Evolutionary conservation across 64 coral and sea anemone genomes (phyloP), one percentile per base, ranked within the genome.

Genomic region (Actinia equina): DNA sequence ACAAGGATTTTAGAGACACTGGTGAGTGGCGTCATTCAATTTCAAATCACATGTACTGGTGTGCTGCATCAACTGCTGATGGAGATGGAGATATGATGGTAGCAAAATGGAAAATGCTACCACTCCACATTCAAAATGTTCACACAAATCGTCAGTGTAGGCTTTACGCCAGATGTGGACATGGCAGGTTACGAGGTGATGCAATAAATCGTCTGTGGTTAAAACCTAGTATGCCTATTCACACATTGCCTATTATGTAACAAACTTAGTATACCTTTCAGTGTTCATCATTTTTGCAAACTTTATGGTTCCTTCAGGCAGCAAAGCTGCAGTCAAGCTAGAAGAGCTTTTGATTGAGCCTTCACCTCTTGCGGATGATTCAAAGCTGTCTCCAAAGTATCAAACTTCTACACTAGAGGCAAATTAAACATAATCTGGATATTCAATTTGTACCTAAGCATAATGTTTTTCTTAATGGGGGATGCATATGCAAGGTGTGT

Each of bases 381-480:
- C 57, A 18, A 82, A 57, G 67, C 71, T 88, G 71, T 88, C 86
- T 1, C 86, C 86, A 17, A 9, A 17, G 17, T 79, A 88, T 16
- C 86, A 88, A 49, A 88, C 86, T 77, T 88, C 65, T 5, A 87
- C 41, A 0, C 77, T 89, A 4, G 88, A 83, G 22, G 79, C 88
- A 14, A n/a, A n/a, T n/a, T n/a, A 89, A 89, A 23, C 79, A 89
- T 25, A 83, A 78, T 51, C 77, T 83, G 17, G 79, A 89, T 54
- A 83, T 89, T 3, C 77, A 89, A 44, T 89, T 89, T 71, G 87
- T 89, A 14, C 88, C 88, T 2, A 89, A 83, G 8, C 88, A 89
- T 71, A 71, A 56, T 56, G 13, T 56, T 56, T 7, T 56, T 7
- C 5, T 13, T 13, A 56, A 56, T 56, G 13, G n/a, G n/a, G n/a